Evolutionary conservation across 2,888 invertebrate genomes (phyloP), one percentile per base, ranked within the genome.

Genomic region (Pharmacophagus antenor): DNA sequence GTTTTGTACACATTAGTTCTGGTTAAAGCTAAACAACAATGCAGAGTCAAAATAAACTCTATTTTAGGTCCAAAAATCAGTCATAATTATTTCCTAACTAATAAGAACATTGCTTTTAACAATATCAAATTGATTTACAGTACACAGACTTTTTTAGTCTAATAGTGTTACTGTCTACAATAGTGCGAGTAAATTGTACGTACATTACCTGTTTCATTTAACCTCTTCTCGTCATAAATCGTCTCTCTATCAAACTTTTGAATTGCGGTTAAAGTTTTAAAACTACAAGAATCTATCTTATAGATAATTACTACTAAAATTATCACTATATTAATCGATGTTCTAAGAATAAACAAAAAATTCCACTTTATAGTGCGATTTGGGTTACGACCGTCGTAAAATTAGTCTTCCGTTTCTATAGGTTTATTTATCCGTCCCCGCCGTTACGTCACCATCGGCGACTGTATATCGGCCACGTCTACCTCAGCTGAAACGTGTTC

Each of bases 381-480:
- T 53, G 41, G 53, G 25, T 58, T 53, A 58, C 25, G 31, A 46
- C 23, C 18, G 12, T 49, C 54, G 42, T 58, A 58, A 58, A 58
- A 54, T 49, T 27, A 37, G 47, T 53, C 49, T 54, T 54, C 54
- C 51, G 41, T 48, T 46, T 53, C 41, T 20, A 50, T 57, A 50
- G 42, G 42, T 58, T 58, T 58, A 27, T 53, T 41, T 58, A 41
- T 58, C 48, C 44, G 27, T 27, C 46, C 50, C 23, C 41, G 37
- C 8, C 10, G 42, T 54, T 59, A 41, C 58, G 48, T 59, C 49
- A 54, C 27, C 25, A 31, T 15, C 53, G 25, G 48, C 23, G 53
- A 59, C 53, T 18, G 18, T 37, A 46, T 58, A 21, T 51, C 57
- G 57, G 51, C 21, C 37, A 58, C 50, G 42, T 50, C 50, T 51